Evolutionary conservation across 1,140 invertebrate genomes (phyloP), one percentile per base, ranked within the genome.

Genomic region (Ruditapes philippinarum): DNA sequence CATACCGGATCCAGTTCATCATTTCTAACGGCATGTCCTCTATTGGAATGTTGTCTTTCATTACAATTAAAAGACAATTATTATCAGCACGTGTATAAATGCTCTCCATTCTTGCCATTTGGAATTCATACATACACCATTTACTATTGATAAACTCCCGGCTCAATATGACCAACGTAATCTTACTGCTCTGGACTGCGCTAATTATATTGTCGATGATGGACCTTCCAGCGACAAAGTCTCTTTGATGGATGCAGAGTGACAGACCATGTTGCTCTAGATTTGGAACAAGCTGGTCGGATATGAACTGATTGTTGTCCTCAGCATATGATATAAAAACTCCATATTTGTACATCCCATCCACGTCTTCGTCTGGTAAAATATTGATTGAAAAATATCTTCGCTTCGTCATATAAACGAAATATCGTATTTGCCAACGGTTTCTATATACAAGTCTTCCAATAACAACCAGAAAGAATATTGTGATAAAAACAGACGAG

Each of bases 41-140:
- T 9, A 51, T 28, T 25, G 84, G 49, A 11, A 92, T 19, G 14
- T 91, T 42, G 87, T 92, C 88, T 9, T 83, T 83, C 49, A 92
- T 80, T 19, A 94, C 83, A 57, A 94, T 70, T 54, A 94, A 49
- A 28, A 94, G 49, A 38, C 92, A 86, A 51, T 89, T 68, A 31
- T 88, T 62, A 12, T 90, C 92, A 40, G 62, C 62, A 12, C 89
- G 42, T 17, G 91, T 85, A 65, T 92, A 87, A 19, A 91, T 79
- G 33, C 88, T 87, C 25, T 94, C 92, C 92, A 93, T 91, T 36
- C 87, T 49, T 5, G 93, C 92, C 93, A 93, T 95, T 87, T 97
- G 96, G 19, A 97, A 96, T 93, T 97, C 97, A 96, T 97, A 97
- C 68, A 96, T 91, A 92, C 97, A 97, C 97, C 97, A 97, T 38